phyloP scores from a whole-genome alignment of 2,888 invertebrate genomes.

The Dynastes grantii region DNA sequence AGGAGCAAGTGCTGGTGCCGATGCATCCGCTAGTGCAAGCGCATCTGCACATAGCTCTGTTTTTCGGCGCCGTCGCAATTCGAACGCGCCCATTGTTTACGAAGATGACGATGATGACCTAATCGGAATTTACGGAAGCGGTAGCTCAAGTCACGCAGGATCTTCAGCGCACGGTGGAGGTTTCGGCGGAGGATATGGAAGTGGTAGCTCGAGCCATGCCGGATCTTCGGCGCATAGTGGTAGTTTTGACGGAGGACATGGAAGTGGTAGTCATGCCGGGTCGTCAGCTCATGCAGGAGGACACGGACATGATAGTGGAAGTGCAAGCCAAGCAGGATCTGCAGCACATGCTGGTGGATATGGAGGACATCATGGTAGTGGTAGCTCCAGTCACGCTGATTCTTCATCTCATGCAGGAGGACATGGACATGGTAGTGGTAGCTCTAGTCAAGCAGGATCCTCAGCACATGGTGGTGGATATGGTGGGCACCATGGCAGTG shows the following conservation, averaged over 20 bases:
- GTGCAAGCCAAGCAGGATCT: slow-evolving; percentile 4
- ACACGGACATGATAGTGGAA: slow-evolving; percentile 3
- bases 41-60: not conserved
- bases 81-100: not conserved
- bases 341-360: not conserved
- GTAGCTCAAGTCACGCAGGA: slow-evolving; percentile 18
- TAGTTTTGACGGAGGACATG: not conserved
- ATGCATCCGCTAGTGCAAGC: not conserved
- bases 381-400: not conserved
- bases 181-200: slow-evolving; percentile 6
- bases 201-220: slow-evolving; percentile 16
- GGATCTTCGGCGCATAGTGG: slow-evolving; percentile 6
- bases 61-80: not conserved
- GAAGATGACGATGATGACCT: not conserved
- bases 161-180: not conserved
- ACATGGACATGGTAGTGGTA: not conserved
- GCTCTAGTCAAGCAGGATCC: not conserved
- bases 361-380: not conserved
- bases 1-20: slow-evolving; percentile 1
- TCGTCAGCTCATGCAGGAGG: not conserved
- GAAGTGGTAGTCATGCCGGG: slow-evolving; percentile 23
- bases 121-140: slow-evolving; percentile 7
- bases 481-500: not conserved
- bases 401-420: not conserved
- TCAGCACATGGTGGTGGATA: not conserved